Evolutionary conservation across 2,888 invertebrate species (phyloP).

Genomic region (Megaustenia siamemsis): DNA sequence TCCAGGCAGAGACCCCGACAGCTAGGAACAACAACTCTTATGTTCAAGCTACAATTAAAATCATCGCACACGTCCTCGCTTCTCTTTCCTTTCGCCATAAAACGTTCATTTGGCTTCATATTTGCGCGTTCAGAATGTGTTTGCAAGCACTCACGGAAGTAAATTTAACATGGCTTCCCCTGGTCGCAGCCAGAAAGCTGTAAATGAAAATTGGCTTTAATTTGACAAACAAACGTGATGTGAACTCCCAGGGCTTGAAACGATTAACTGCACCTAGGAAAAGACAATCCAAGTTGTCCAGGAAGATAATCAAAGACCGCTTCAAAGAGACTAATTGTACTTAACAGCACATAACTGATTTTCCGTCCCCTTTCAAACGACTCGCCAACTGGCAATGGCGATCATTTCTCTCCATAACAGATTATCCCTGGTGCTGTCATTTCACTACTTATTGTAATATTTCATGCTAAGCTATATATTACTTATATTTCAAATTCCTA

Average conservation of each 20-base stretch:
- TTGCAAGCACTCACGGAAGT: not conserved
- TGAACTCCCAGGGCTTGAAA: not conserved
- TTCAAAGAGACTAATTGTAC: too few species aligned
- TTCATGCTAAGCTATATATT: too few species aligned
- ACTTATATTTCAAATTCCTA: too few species aligned
- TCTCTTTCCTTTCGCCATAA: not conserved
- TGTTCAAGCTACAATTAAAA: slow-evolving; percentile 26
- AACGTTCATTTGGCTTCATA: not conserved
- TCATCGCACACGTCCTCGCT: not conserved
- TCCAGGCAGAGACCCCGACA: not conserved
- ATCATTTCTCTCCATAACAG: too few species aligned
- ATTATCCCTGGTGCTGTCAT: too few species aligned
- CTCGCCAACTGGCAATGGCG: not conserved
- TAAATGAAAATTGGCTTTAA: not conserved
- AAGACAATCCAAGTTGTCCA: not conserved
- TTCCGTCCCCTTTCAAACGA: not conserved
- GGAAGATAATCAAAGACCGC: not conserved
- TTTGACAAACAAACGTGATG: not conserved
- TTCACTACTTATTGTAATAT: too few species aligned
- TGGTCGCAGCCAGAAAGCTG: not conserved
- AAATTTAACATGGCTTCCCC: not conserved
- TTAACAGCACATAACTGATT: not conserved
- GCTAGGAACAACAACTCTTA: slow-evolving; percentile 13
- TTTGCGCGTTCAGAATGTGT: not conserved
- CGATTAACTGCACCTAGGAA: not conserved